A percentile compares a stretch with the other conserved stretches of the same genome.
Conservation (phyloP, 2,888 invertebrate species). For the Candidula unifasciata region DNA sequence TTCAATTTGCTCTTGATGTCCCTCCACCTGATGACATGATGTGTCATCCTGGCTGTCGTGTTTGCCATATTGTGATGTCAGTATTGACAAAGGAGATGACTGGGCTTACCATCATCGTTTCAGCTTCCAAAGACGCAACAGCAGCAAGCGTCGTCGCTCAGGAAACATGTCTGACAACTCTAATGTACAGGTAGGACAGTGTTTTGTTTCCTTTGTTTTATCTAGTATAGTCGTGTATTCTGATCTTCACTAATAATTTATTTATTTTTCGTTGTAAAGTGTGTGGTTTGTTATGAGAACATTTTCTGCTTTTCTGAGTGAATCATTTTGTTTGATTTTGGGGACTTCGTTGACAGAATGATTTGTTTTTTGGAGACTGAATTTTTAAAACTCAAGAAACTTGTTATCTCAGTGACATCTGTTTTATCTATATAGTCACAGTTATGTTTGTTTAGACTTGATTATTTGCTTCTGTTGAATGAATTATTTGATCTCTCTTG, state of each 20-base stretch:
- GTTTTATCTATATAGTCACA: no score
- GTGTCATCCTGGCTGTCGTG: not conserved
- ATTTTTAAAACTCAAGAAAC: no score
- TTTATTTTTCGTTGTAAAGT: not conserved
- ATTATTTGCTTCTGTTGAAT: no score
- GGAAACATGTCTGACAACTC: slow-evolving; percentile 61
- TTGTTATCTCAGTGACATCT: no score
- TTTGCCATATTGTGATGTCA: slow-evolving; percentile 54
- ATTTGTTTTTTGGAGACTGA: no score
- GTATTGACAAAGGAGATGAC: slow-evolving; percentile 71
- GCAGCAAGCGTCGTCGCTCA: slow-evolving; percentile 72
- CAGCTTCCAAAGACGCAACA: slow-evolving; percentile 77
- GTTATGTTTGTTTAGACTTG: no score
- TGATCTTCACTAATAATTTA: not conserved
- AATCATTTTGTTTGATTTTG: no score
- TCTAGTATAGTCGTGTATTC: not conserved
- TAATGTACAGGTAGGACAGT: slow-evolving; percentile 67
- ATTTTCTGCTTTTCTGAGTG: no score
- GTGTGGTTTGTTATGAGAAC: no score
- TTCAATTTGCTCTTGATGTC: not conserved
- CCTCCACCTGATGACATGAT: slow-evolving; percentile 11
- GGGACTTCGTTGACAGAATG: no score
- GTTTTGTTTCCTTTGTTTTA: not conserved
- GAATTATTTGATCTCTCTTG: no score
- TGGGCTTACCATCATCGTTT: slow-evolving; percentile 71